Evolutionary conservation across 2,797 vertebrate genomes (phyloP).

Genomic region (Alca torda): DNA sequence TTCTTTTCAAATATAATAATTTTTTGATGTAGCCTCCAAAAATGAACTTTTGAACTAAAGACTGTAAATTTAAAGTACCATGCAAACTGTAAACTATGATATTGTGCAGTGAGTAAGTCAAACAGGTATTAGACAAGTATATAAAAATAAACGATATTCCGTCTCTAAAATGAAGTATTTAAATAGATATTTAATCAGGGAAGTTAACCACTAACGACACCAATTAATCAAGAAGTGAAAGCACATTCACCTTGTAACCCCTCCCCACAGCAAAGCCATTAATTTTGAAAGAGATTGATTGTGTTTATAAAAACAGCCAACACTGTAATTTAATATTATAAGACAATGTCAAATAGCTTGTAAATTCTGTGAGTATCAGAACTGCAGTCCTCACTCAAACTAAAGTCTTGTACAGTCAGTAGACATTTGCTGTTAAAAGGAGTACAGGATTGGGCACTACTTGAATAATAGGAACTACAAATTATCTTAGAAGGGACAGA

Average conservation of each 20-base stretch:
- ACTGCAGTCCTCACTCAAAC: background rate
- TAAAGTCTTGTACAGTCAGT: background rate
- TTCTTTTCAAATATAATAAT: background rate
- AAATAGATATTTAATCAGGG: slow-evolving; percentile 66
- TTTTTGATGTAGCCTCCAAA: background rate
- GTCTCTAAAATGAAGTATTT: slow-evolving; percentile 41
- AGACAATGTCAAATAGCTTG: slow-evolving; percentile 59
- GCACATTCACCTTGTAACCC: slow-evolving; percentile 63
- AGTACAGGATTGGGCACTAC: background rate
- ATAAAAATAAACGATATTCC: slow-evolving; percentile 25
- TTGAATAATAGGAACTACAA: background rate
- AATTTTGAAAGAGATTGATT: slow-evolving; percentile 68
- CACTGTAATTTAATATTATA: slow-evolving; percentile 51
- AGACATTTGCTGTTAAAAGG: background rate
- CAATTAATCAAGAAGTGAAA: slow-evolving; percentile 75
- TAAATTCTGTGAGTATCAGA: background rate
- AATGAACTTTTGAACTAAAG: background rate
- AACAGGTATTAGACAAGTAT: background rate
- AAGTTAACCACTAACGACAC: slow-evolving; percentile 68
- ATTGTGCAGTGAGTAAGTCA: background rate
- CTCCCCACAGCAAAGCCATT: slow-evolving; percentile 44
- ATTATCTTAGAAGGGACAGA: background rate
- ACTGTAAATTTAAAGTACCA: background rate
- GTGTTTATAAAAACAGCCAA: slow-evolving; percentile 57
- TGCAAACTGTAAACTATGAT: background rate